phyloP scores from a whole-genome alignment of 2,888 invertebrate genomes.

The Nephrocerus scutellatus region DNA sequence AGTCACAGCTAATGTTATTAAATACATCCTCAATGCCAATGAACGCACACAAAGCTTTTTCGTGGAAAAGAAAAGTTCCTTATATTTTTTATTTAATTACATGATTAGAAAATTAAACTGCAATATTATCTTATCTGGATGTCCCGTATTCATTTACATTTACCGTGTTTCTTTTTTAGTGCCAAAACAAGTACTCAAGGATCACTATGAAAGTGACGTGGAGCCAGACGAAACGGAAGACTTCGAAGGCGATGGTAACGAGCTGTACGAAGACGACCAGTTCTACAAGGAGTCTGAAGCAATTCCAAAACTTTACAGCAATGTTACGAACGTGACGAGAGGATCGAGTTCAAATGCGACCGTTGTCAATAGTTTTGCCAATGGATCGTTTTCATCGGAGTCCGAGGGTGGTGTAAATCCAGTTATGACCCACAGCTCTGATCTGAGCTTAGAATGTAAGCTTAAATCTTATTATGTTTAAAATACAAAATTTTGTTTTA shows the following conservation, averaged over 20 bases:
- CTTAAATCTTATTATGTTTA: no score
- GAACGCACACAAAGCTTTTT: no score
- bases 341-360: constrained; percentile 22
- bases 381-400: constrained; percentile 32
- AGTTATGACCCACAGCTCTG: constrained; percentile 43
- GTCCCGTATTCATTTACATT: no score
- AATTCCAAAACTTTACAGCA: constrained; percentile 49
- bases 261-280: constrained; percentile 52
- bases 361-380: constrained; percentile 22
- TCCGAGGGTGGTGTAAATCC: constrained; percentile 37
- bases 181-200: constrained; percentile 74
- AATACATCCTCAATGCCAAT: no score
- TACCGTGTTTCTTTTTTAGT: constrained; percentile 51
- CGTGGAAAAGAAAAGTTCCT: no score
- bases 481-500: no score
- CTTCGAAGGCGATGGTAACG: constrained; percentile 50
- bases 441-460: constrained; percentile 43
- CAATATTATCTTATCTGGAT: no score
- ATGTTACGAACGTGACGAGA: constrained; percentile 23
- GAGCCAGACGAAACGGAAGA: constrained; percentile 69
- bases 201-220: constrained; percentile 70
- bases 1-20: no score
- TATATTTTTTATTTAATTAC: no score
- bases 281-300: constrained; percentile 54
- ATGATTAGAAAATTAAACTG: no score